Evolutionary conservation across 2,113 vertebrate genomes (phyloP), one percentile per base, ranked within the genome.

Genomic region (Sapayoa aenigma): DNA sequence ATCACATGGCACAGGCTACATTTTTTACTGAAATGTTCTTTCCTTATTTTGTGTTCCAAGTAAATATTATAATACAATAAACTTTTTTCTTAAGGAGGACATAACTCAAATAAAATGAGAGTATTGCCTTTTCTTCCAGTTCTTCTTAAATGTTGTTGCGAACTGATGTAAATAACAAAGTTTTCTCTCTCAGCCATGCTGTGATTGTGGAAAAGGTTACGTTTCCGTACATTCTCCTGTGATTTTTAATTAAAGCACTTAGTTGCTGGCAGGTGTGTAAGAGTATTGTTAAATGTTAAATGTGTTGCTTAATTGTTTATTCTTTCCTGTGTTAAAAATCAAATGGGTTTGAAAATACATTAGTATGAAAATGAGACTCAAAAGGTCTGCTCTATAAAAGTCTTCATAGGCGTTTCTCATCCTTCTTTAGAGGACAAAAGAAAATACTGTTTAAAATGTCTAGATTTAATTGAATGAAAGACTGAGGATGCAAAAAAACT

Each of bases 241-340:
- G 95, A 85, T 91, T 97, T 98, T 98, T 97, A 97, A 96, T 97
- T 97, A 97, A 96, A 92, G 55, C 49, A 69, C 90, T 97, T 96
- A 96, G 92, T 97, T 98, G 88, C 96, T 97, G 95, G 87, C 92
- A 98, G 96, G 94, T 97, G 79, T 95, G 75, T 97, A 96, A 97
- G 80, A 95, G 62, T 91, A 94, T 93, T 63, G 27, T 41, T 63
- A 68, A 50, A 49, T 96, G 44, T 94, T 97, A 96, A 95, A 97
- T 93, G 67, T 13, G 27, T 96, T 89, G 74, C 71, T 95, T 97
- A 97, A 98, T 96, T 97, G 94, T 97, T 98, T 95, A 96, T 97
- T 96, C 91, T 96, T 96, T 95, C 86, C 76, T 96, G 84, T 96
- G 92, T 96, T 97, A 95, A 88, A 97, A 94, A 96, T 60, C 95